Evolutionary conservation across 2,113 vertebrate genomes (phyloP), one percentile per base, ranked within the genome.

Genomic region (Tursiops truncatus): DNA sequence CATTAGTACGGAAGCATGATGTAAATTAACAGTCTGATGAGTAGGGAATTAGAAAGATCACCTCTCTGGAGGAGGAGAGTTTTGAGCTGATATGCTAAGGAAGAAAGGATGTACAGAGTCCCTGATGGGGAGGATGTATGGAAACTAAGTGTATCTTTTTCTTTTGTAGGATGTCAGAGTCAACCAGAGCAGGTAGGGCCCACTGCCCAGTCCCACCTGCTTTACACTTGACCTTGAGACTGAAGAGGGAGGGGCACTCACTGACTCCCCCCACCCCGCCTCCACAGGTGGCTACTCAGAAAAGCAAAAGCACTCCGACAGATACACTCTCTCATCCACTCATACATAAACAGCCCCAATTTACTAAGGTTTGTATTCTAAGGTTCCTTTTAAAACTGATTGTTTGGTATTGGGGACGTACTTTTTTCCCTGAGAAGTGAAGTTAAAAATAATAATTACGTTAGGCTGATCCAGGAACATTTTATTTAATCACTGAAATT

Each of bases 131-230:
- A 85, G 44, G 33, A 63, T 8, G 2, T 8, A 21, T 56, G 62
- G 60, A 44, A 56, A 84, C 70, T 96, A 90, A 97, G 21, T 28
- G 5, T 17, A 3, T 96, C 65, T 94, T 92, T 95, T 93, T 97
- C 87, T 85, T 91, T 95, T 82, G 38, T 85, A 97, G 97, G 97
- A 97, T 41, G 62, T 74, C 91, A 82, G 84, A 85, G 44, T 47
- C 92, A 91, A 56, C 76, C 97, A 92, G 33, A 97, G 47, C 96
- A 98, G 95, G 96, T 96, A 96, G 76, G 96, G 21, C 14, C 36
- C 38, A 3, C 50, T 70, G 11, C 65, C 28, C 25, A 67, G 33
- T 26, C 53, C 70, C 2, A 2, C n/a, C 76, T 82, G 38, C 28
- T 82, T 77, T 58, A 38, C 13, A 6, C 3, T 23, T 2, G 10